Conservation (phyloP, 2,888 invertebrate genomes). For the Caenorhabditis becei region DNA sequence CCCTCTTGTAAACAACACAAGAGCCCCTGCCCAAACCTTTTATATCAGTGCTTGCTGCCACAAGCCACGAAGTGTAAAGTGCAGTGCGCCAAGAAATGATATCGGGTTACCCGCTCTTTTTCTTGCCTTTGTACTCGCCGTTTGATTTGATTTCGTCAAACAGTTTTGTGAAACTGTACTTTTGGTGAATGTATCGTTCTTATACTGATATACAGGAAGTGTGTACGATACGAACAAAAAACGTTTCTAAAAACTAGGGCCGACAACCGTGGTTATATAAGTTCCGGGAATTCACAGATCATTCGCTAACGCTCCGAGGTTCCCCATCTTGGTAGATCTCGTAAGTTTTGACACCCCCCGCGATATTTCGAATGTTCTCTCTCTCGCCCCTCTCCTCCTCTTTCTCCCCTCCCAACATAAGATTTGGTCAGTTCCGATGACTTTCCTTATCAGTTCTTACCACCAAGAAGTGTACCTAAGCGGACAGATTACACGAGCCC, state of each 20-base stretch:
- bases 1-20: background rate
- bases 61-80: conserved; percentile 14
- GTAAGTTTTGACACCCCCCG: too few relatives aligned
- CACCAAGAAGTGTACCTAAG: conserved; percentile 33
- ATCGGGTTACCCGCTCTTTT: conserved; percentile 31
- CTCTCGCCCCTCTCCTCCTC: background rate
- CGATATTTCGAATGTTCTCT: too few relatives aligned
- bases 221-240: too few relatives aligned
- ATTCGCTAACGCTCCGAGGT: too few relatives aligned
- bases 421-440: conserved; percentile 47
- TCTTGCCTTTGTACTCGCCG: conserved; percentile 7
- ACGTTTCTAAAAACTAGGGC: too few relatives aligned
- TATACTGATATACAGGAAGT: too few relatives aligned
- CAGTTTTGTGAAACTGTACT: background rate
- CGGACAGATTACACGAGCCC: conserved; percentile 41
- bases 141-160: conserved; percentile 1
- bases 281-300: too few relatives aligned
- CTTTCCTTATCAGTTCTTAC: conserved; percentile 33
- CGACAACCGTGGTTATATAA: too few relatives aligned
- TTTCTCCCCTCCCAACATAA: conserved; percentile 20
- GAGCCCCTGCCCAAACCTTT: background rate
- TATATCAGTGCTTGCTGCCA: background rate
- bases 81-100: conserved; percentile 2
- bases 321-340: too few relatives aligned
- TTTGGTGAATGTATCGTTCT: too few relatives aligned